These are phyloP conservation scores for Crypturellus tataupa DNA, from an alignment of 2,797 vertebrate species.

Conservation along the genomic window DNA sequence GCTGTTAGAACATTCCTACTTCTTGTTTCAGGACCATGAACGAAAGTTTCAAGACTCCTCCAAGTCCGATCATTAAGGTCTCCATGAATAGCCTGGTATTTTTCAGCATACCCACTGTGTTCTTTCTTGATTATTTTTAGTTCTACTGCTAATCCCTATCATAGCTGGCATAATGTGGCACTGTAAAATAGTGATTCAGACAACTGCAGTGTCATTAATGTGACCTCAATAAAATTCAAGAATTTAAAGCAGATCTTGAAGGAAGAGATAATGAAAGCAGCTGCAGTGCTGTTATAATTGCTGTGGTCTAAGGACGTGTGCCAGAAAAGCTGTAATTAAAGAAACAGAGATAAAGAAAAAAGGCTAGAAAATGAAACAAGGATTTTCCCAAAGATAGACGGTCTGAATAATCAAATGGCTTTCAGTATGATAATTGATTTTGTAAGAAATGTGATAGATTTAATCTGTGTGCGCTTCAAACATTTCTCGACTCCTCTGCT, in stretches of 20 bases:
- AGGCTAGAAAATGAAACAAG: not conserved
- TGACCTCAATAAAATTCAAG: not conserved
- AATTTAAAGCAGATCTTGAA: constrained; percentile 3
- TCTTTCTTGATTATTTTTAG: not conserved
- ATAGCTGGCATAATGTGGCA: not conserved
- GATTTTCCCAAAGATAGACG: constrained; percentile 14
- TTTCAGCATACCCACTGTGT: not conserved
- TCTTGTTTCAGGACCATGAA: not conserved
- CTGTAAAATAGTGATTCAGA: not conserved
- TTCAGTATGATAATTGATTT: constrained; percentile 29
- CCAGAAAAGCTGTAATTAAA: constrained; percentile 59
- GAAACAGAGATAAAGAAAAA: constrained; percentile 57
- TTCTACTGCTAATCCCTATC: not conserved
- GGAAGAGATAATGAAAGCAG: constrained; percentile 36
- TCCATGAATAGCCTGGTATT: not conserved
- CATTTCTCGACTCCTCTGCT: not conserved
- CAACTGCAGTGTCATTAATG: not conserved
- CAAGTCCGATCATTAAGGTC: not conserved
- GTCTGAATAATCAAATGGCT: constrained; percentile 23
- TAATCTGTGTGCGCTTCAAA: constrained; percentile 31
- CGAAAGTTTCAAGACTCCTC: not conserved
- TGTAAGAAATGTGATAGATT: constrained; percentile 3
- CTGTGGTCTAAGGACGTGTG: constrained; percentile 35
- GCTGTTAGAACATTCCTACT: not conserved
- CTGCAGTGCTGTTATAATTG: constrained; percentile 25